A percentile compares a stretch with the other conserved stretches of the same genome.
Evolutionary conservation across 2,888 invertebrate species (phyloP).

Genomic region (Chloromyia formosa): DNA sequence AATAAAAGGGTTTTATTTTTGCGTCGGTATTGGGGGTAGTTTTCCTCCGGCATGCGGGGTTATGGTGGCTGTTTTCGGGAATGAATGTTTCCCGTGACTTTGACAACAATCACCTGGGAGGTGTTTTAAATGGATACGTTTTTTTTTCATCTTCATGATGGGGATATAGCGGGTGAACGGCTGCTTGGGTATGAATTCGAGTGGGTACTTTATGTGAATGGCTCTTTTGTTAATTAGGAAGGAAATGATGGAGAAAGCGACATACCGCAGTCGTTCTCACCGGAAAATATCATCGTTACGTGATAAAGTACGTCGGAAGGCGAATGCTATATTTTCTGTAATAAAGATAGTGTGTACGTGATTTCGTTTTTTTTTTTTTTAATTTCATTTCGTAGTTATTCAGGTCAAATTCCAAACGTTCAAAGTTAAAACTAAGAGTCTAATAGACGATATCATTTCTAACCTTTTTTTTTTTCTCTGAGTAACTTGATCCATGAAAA

Average conservation of each 20-base stretch:
- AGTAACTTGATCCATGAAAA: no score
- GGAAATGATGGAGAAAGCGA: constrained; percentile 38
- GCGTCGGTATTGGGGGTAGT: neutral
- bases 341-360: no score
- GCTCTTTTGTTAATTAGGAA: constrained; percentile 40
- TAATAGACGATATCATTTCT: no score
- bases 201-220: constrained; percentile 35
- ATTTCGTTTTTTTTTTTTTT: no score
- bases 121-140: neutral
- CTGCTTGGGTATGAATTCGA: constrained; percentile 12
- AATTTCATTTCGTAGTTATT: no score
- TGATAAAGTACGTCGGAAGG: constrained; percentile 16
- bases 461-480: no score
- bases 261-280: constrained; percentile 7
- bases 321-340: neutral
- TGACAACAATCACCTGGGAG: neutral
- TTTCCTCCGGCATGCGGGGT: neutral
- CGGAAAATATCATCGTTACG: constrained; percentile 38
- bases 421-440: no score
- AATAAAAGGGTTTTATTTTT: constrained; percentile 8
- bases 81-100: neutral
- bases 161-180: neutral
- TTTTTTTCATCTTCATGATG: neutral
- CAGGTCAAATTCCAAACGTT: no score
- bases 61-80: neutral